Conservation (phyloP, 2,113 vertebrate genomes). For the Siphamia tubifer region DNA sequence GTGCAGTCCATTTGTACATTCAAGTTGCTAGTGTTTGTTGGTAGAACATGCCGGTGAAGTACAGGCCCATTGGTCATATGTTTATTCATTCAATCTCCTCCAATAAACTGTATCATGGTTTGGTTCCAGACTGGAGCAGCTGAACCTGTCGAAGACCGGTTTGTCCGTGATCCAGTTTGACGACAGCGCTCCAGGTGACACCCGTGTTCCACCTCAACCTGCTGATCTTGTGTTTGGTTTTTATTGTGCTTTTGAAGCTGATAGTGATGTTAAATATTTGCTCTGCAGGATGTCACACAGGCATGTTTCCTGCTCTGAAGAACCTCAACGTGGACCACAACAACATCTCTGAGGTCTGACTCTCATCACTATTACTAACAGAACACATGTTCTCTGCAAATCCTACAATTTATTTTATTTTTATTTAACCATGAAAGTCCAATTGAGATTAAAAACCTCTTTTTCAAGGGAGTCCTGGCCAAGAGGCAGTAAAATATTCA, state of each 20-base stretch:
- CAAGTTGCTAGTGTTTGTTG: too few relatives aligned
- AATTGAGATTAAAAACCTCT: too few relatives aligned
- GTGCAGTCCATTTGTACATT: too few relatives aligned
- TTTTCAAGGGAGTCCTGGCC: too few relatives aligned
- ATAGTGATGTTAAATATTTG: neutral
- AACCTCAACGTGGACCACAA: conserved; percentile 83
- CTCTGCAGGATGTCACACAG: conserved; percentile 81
- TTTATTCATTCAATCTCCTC: too few relatives aligned
- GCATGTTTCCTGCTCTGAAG: conserved; percentile 83
- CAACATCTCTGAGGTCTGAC: conserved; percentile 86
- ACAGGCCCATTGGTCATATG: too few relatives aligned
- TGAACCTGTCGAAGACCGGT: conserved; percentile 54
- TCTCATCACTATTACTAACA: too few relatives aligned
- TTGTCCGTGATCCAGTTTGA: conserved; percentile 38
- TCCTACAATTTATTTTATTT: too few relatives aligned
- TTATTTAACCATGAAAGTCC: too few relatives aligned
- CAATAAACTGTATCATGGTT: neutral
- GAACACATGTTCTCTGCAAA: too few relatives aligned
- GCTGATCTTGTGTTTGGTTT: neutral
- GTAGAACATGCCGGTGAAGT: too few relatives aligned
- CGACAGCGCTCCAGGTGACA: conserved; percentile 3
- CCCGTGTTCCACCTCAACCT: neutral
- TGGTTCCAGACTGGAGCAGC: conserved; percentile 84
- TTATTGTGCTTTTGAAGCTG: neutral
- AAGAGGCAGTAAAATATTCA: too few relatives aligned